Conservation (phyloP, 1,140 invertebrate genomes). For the Pseudomyrmex pallidus region DNA sequence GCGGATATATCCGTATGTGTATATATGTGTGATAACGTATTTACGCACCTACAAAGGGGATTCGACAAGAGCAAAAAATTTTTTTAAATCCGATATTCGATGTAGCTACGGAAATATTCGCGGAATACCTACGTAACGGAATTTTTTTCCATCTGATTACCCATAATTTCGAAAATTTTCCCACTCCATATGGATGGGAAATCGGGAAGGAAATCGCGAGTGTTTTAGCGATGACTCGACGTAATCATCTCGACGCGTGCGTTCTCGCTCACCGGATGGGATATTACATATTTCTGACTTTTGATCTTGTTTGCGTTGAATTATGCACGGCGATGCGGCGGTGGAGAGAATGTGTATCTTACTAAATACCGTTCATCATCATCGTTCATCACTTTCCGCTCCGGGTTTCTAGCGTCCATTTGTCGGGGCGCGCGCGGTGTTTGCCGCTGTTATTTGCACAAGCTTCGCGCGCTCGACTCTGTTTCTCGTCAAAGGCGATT, state of each 20-base stretch:
- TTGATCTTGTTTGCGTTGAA: slow-evolving; percentile 45
- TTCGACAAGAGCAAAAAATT: no score
- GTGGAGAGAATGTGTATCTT: slow-evolving; percentile 20
- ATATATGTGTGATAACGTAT: no score
- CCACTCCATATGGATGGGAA: no score
- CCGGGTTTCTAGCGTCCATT: slow-evolving; percentile 25
- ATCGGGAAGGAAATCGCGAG: no score
- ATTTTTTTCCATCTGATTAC: no score
- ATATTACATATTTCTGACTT: slow-evolving; percentile 32
- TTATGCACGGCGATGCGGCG: slow-evolving; percentile 19
- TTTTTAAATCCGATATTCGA: no score
- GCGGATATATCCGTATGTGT: no score
- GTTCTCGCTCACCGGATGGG: background rate
- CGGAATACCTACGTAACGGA: no score
- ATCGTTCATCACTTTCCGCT: slow-evolving; percentile 6
- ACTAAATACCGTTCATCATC: slow-evolving; percentile 13
- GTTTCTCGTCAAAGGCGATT: slow-evolving; percentile 14
- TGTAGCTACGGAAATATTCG: no score
- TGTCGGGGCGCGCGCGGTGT: background rate
- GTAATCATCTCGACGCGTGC: background rate
- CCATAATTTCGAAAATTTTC: no score
- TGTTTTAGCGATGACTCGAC: background rate
- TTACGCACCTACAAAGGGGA: no score
- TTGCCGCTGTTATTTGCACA: slow-evolving; percentile 36
- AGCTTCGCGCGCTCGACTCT: background rate